phyloP scores from a whole-genome alignment of 2,113 vertebrate species.

The Kryptolebias marmoratus region DNA sequence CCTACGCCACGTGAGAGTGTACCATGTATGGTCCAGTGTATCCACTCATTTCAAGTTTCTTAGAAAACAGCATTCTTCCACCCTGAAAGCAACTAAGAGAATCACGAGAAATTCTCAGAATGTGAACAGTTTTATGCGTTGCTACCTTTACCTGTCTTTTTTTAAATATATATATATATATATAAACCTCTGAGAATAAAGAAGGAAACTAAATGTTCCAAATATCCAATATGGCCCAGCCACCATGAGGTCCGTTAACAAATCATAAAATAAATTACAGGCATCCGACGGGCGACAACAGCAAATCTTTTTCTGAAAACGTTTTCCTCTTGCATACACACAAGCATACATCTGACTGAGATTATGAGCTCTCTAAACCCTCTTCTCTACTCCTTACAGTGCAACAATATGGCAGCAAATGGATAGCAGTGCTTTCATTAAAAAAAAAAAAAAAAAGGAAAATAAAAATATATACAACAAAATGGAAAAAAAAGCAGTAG shows the following conservation, averaged over 20 bases:
- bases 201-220: conserved; percentile 62
- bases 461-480: conserved; percentile 77
- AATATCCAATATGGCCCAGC: conserved; percentile 79
- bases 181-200: conserved; percentile 70
- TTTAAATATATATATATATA: neutral
- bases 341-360: conserved; percentile 68
- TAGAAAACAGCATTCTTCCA: conserved; percentile 70
- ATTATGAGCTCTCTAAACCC: conserved; percentile 67
- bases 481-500: conserved; percentile 72
- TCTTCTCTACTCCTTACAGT: conserved; percentile 74
- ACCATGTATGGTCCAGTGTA: conserved; percentile 77
- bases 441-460: conserved; percentile 63
- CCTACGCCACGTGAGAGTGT: conserved; percentile 70
- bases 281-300: conserved; percentile 70
- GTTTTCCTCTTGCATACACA: conserved; percentile 69
- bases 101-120: conserved; percentile 56
- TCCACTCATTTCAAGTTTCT: conserved; percentile 79
- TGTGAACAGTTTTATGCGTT: conserved; percentile 49
- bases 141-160: conserved; percentile 62
- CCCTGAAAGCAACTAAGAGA: conserved; percentile 69
- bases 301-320: conserved; percentile 59
- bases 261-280: conserved; percentile 82
- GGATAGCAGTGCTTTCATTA: conserved; percentile 79
- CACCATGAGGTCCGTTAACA: conserved; percentile 75
- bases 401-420: conserved; percentile 80